phyloP scores from a whole-genome alignment of 2,113 vertebrate genomes.

The Promerops cafer region DNA sequence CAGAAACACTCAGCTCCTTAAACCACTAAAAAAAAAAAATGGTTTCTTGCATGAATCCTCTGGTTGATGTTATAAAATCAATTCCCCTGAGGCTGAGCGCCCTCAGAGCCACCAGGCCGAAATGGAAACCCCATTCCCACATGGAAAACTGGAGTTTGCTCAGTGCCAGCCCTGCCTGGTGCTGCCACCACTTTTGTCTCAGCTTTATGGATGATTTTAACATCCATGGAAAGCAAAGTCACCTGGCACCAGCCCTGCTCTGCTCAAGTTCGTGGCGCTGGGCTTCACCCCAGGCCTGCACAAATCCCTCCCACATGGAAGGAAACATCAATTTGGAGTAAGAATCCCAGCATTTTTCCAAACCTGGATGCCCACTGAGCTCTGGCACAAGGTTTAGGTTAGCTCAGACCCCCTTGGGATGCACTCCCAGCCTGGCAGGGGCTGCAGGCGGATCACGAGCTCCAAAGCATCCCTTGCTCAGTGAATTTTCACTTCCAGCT shows the following conservation, averaged over 20 bases:
- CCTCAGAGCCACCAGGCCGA: not conserved
- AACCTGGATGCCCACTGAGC: not conserved
- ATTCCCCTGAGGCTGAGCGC: not conserved
- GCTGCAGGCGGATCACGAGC: not conserved
- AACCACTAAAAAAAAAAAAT: not conserved
- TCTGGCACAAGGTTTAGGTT: fast-evolving
- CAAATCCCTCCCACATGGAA: not conserved
- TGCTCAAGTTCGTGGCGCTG: fast-evolving
- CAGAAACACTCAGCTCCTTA: not conserved
- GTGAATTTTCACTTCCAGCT: not conserved
- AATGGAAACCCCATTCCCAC: not conserved
- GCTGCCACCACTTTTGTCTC: not conserved
- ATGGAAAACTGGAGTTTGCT: not conserved
- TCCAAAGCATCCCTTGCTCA: not conserved
- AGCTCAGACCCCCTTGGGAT: not conserved
- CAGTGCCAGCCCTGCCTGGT: not conserved
- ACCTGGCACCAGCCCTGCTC: not conserved
- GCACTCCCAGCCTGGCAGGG: not conserved
- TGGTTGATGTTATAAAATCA: not conserved
- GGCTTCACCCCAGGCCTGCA: not conserved
- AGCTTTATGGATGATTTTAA: fast-evolving
- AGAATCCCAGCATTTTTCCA: not conserved
- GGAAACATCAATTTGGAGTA: not conserved
- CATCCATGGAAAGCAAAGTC: not conserved
- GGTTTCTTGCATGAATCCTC: not conserved